Conservation (phyloP, 2,113 vertebrate genomes). For the Steatornis caripensis region DNA sequence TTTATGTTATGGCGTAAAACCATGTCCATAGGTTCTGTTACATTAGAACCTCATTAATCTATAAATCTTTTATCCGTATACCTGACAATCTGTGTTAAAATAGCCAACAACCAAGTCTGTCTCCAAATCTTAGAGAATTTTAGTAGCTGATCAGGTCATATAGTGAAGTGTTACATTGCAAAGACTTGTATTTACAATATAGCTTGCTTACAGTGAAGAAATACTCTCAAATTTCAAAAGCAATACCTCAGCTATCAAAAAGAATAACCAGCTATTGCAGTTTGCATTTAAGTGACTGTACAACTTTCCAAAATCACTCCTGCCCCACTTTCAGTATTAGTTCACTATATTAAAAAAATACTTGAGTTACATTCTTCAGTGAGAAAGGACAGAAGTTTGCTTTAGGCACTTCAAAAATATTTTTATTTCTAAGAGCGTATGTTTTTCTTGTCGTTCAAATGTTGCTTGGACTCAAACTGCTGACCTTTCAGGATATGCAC, state of each 20-base stretch:
- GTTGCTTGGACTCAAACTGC: slow-evolving; percentile 78
- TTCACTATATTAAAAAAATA: not conserved
- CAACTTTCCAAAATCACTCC: not conserved
- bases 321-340: not conserved
- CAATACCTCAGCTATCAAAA: not conserved
- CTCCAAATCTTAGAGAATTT: not conserved
- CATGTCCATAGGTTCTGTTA: not conserved
- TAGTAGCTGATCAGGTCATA: not conserved
- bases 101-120: not conserved
- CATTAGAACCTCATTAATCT: not conserved
- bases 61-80: not conserved
- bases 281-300: not conserved
- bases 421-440: slow-evolving; percentile 32
- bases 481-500: slow-evolving; percentile 82
- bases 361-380: not conserved
- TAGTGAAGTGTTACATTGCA: not conserved
- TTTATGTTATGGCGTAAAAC: not conserved
- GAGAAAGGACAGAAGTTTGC: not conserved
- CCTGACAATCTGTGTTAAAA: not conserved
- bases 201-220: not conserved
- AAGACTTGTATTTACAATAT: not conserved
- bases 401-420: not conserved
- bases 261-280: not conserved
- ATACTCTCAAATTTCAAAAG: not conserved
- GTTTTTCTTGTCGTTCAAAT: slow-evolving; percentile 79